These are phyloP conservation scores for Leucoraja ocellata DNA, from an alignment of 2,797 vertebrate genomes.

Conservation along the genomic window DNA sequence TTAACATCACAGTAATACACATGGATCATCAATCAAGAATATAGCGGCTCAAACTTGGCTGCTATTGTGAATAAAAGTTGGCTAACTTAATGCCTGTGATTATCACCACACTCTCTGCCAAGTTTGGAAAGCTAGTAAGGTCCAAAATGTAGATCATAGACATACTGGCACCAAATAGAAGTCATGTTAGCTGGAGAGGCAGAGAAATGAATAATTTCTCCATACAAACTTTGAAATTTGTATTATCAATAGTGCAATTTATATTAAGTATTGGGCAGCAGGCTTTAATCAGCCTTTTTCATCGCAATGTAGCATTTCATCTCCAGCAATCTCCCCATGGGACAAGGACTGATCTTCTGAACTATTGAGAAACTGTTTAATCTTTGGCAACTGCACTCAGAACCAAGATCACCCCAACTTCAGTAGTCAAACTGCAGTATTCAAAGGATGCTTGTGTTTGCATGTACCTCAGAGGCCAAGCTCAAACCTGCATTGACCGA, in stretches of 20 bases:
- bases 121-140: slow-evolving; percentile 41
- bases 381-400: too few species aligned
- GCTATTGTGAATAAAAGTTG: slow-evolving; percentile 53
- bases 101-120: slow-evolving; percentile 56
- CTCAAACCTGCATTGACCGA: too few species aligned
- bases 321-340: too few species aligned
- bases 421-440: too few species aligned
- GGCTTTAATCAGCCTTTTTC: too few species aligned
- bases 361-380: slow-evolving; percentile 30
- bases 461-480: too few species aligned
- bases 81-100: slow-evolving; percentile 61
- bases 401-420: too few species aligned
- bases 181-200: slow-evolving; percentile 34
- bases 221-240: slow-evolving; percentile 38
- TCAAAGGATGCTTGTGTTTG: too few species aligned
- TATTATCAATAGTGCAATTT: slow-evolving; percentile 35
- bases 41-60: slow-evolving; percentile 76
- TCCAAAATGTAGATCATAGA: slow-evolving; percentile 41
- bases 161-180: slow-evolving; percentile 40
- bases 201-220: slow-evolving; percentile 21
- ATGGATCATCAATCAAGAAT: slow-evolving; percentile 70
- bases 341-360: too few species aligned
- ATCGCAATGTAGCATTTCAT: too few species aligned
- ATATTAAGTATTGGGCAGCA: too few species aligned
- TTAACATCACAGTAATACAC: slow-evolving; percentile 65